Evolutionary conservation across 2,113 vertebrate species (phyloP), one percentile per base, ranked within the genome.

Genomic region (Laticauda laticaudata): DNA sequence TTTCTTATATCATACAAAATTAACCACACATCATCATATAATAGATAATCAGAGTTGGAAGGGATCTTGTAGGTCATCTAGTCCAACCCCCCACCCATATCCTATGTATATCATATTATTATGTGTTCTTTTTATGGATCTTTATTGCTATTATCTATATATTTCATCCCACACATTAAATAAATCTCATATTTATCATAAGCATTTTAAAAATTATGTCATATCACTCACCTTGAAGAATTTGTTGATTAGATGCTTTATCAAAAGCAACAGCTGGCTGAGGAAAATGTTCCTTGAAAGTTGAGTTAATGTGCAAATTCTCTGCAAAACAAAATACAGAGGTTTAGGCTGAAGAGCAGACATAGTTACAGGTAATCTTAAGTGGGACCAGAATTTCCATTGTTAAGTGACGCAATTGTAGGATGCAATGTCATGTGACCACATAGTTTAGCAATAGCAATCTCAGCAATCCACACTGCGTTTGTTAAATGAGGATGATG

Each of bases 211-310:
- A 91, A 5, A 20, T 4, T 86, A 51, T 24, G 29, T 34, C 39
- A 90, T 6, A 57, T 29, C 18, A 88, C 97, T 97, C 96, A 98
- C 98, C 96, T 90, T 96, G 91, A 81, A 64, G 59, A 88, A 97
- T 86, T 54, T 97, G 94, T 88, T 93, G 10, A 57, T 96, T 96
- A 93, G 96, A 96, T 91, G 88, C 48, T 59, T 95, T 95, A 90
- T 98, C 97, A 91, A 97, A 18, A 55, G 97, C 96, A 81, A 15
- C 0, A 0, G 96, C 88, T 95, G 97, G 97, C 15, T 97, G 95
- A 69, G 95, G 96, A 0, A 94, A 29, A 95, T 97, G 96, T 96
- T 91, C 96, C 20, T 97, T 43, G 21, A 0, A 48, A 69, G 87
- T 39, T 54, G 95, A 20, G 93, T 56, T 20, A 93, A 54, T 2